Evolutionary conservation across 2,113 vertebrate species (phyloP).

Genomic region (Australoheros scitulus): DNA sequence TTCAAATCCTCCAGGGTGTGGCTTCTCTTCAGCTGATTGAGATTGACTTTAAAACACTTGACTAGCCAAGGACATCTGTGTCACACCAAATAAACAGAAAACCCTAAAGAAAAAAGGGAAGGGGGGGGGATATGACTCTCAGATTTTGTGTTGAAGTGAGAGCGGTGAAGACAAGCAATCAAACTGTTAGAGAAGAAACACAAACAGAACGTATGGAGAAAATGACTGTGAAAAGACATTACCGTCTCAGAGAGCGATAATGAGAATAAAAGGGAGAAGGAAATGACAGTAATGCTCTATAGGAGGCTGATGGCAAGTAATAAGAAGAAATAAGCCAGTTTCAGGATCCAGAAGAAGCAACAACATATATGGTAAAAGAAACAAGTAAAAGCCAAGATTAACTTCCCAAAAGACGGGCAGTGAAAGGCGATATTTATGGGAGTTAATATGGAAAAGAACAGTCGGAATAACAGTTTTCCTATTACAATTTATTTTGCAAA

Average conservation of each 20-base stretch:
- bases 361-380: not conserved
- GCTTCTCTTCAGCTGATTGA: conserved; percentile 5
- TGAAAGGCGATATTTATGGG: not conserved
- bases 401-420: not conserved
- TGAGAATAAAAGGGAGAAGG: not conserved
- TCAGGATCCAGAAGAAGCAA: not conserved
- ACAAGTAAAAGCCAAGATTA: not conserved
- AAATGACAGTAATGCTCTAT: not conserved
- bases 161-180: not conserved
- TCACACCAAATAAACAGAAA: conserved; percentile 22
- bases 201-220: not conserved
- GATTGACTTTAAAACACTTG: conserved; percentile 21
- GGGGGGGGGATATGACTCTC: not conserved
- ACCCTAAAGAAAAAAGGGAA: not conserved
- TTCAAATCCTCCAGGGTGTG: not conserved
- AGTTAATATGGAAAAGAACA: not conserved
- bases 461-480: not conserved
- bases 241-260: conserved; percentile 4
- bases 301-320: not conserved
- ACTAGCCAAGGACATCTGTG: conserved; percentile 13
- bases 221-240: not conserved
- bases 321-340: not conserved
- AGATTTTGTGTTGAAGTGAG: not conserved
- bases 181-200: not conserved
- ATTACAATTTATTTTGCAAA: not conserved